Percentiles rank a stretch among this genome's conserved stretches.
phyloP scores from a whole-genome alignment of 2,113 vertebrate species.

The Columba janthina region DNA sequence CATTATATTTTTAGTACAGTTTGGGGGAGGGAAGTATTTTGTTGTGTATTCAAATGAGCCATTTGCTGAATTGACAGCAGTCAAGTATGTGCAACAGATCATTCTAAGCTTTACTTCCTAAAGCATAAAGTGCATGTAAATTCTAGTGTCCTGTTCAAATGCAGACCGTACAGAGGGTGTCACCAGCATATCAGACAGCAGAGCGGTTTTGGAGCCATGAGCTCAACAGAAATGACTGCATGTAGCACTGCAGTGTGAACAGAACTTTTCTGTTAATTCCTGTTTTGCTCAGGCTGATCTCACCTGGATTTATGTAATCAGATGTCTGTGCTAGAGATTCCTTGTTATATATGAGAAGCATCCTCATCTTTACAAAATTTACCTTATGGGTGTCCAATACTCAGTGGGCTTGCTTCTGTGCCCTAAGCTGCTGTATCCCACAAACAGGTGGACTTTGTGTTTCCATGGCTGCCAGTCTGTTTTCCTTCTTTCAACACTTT shows the following conservation, averaged over 20 bases:
- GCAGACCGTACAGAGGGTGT: neutral
- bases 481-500: neutral
- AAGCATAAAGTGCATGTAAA: neutral
- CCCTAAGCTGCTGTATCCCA: neutral
- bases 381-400: neutral
- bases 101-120: neutral
- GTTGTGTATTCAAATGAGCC: neutral
- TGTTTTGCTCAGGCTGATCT: neutral
- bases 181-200: neutral
- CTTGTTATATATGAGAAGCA: neutral
- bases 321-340: neutral
- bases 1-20: neutral
- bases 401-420: neutral
- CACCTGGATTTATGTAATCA: neutral
- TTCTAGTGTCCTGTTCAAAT: neutral
- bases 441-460: neutral
- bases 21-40: neutral
- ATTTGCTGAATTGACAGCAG: neutral
- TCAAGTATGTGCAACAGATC: neutral
- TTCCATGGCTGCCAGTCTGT: neutral
- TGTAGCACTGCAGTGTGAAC: neutral
- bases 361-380: neutral
- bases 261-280: neutral
- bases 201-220: neutral
- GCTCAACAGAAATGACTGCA: neutral